Conservation (phyloP, 2,888 invertebrate species). For the Tuta absoluta region DNA sequence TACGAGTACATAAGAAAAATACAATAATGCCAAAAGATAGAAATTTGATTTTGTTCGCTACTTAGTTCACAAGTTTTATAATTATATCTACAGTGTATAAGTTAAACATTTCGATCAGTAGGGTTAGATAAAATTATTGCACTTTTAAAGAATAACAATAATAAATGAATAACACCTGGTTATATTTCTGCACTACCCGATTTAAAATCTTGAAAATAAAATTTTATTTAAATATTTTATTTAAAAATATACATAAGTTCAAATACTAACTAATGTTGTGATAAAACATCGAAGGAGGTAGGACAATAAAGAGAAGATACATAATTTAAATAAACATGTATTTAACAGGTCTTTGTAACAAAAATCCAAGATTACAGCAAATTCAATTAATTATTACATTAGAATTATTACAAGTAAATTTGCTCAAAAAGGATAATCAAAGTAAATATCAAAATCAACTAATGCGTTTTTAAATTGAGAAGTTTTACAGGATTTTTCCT, state of each 20-base stretch:
- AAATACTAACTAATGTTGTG: no score
- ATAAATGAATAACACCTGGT: neutral
- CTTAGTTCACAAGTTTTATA: constrained; percentile 20
- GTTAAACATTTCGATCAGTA: neutral
- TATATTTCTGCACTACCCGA: neutral
- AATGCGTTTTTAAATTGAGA: no score
- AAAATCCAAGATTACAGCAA: no score
- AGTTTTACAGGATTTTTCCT: no score
- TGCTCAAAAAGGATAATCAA: neutral
- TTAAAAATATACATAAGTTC: neutral
- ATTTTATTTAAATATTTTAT: neutral
- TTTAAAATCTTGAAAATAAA: neutral
- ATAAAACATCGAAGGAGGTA: no score
- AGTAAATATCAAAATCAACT: neutral
- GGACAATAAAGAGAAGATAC: no score
- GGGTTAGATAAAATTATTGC: constrained; percentile 1
- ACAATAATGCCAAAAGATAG: constrained; percentile 46
- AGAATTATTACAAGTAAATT: neutral
- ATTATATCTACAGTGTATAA: constrained; percentile 6
- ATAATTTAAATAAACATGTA: no score
- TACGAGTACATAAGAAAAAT: constrained; percentile 73
- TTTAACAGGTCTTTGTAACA: no score
- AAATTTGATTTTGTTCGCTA: constrained; percentile 30
- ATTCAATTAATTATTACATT: neutral
- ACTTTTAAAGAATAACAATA: neutral